Percentiles rank a stretch among this genome's conserved stretches.
These are phyloP conservation scores for Aphrophora alni DNA, from an alignment of 2,888 invertebrate species.

Conservation along the genomic window DNA sequence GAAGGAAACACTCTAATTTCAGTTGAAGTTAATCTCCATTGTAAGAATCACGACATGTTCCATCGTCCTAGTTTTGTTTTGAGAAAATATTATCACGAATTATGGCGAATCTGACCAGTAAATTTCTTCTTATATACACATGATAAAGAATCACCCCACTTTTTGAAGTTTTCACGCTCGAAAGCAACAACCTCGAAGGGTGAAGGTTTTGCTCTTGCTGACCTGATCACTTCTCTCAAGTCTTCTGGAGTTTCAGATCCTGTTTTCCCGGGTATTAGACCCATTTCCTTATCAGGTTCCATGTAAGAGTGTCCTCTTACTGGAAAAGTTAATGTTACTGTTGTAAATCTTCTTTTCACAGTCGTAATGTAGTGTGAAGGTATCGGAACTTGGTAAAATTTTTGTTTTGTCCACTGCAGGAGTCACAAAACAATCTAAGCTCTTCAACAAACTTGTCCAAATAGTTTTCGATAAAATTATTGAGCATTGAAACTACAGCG, in stretches of 20 bases:
- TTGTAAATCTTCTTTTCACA: background rate
- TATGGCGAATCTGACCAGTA: no score
- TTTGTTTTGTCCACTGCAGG: background rate
- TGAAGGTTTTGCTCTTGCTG: background rate
- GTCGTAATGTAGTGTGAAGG: constrained; percentile 19
- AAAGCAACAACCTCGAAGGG: constrained; percentile 6
- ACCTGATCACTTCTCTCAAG: background rate
- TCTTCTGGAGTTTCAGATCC: background rate
- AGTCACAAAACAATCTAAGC: background rate
- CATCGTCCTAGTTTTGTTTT: no score
- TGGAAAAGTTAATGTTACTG: background rate
- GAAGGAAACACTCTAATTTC: no score
- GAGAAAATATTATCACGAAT: no score
- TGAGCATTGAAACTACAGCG: background rate
- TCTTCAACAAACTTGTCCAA: background rate
- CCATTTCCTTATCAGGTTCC: constrained; percentile 21
- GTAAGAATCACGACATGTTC: no score
- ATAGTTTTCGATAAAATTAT: background rate
- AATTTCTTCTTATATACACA: no score
- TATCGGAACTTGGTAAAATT: background rate
- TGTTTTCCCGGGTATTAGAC: background rate
- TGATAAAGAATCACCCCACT: constrained; percentile 7
- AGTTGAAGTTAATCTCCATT: no score
- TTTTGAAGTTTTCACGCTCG: background rate
- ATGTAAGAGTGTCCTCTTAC: constrained; percentile 13